Percentiles rank a stretch among this genome's conserved stretches.
phyloP scores from a whole-genome alignment of 2,888 invertebrate genomes.

The Dicyrtomina minuta region DNA sequence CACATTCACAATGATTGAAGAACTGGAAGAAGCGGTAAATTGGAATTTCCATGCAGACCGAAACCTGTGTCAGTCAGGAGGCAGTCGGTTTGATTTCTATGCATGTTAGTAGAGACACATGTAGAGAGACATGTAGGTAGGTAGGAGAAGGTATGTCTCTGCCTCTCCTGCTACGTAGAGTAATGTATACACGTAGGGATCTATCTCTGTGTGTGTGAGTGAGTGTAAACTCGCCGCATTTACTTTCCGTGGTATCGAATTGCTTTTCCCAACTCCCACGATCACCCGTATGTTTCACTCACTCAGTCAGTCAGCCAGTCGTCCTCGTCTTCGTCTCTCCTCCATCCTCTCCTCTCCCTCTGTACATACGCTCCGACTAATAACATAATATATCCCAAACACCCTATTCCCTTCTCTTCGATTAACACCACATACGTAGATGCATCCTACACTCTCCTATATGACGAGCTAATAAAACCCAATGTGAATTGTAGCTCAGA shows the following conservation, averaged over 20 bases:
- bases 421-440: background rate
- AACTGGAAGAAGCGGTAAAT: conserved; percentile 37
- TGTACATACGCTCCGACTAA: background rate
- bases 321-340: background rate
- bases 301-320: background rate
- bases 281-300: conserved; percentile 26
- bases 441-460: too few relatives aligned
- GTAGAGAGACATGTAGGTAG: too few relatives aligned
- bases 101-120: too few relatives aligned
- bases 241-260: conserved; percentile 21
- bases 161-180: too few relatives aligned
- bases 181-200: too few relatives aligned
- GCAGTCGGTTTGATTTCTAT: background rate
- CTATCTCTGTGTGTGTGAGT: too few relatives aligned
- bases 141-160: too few relatives aligned
- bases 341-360: background rate
- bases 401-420: background rate
- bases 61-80: background rate
- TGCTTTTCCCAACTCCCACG: conserved; percentile 27
- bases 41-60: conserved; percentile 27
- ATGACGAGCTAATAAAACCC: too few relatives aligned
- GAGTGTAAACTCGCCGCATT: conserved; percentile 23
- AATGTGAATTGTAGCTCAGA: too few relatives aligned
- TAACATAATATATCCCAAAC: background rate
- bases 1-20: conserved; percentile 29